Base-by-base conservation (phyloP, 1,140 invertebrate genomes). In the Pristionchus pacificus region DNA sequence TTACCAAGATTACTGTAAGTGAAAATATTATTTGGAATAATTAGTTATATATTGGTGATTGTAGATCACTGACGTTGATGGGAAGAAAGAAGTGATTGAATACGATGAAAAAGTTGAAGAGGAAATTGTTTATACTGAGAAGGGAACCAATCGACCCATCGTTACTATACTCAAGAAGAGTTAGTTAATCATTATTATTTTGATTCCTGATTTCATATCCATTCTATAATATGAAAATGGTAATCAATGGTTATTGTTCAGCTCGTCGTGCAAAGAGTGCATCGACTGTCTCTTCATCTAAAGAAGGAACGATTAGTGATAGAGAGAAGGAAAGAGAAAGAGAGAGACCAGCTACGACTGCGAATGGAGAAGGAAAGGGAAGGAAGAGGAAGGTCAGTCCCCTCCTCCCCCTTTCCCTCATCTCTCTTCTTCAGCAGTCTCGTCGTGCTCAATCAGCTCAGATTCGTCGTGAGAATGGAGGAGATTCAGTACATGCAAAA, bases 121-220 rank as follows among this genome's bases (percentile, higher is more conserved):
- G 27, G 49, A 71, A 25, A 60, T 55, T 14, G 66, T 65, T 19
- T 73, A 57, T 49, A 49, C 65, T 15, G 71, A 73, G 59, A 73
- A 68, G 38, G 71, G 68, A 32, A 64, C 71, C 6, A 60, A 66
- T 13, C 32, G 62, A 61, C 65, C 68, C 1, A 25, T 60, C 25
- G 71, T 73, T 13, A 27, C 57, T 28, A 68, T 58, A 24, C 49
- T 68, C 14, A 68, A 68, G 38, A 49, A 49, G 19, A 49, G 38
- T 49, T 10, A 49, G 38, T n/a, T n/a, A n/a, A n/a, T n/a, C n/a
- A 49, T 6, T 49, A 49, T 6, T 19, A 49, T 19, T 10, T 49
- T 10, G 38, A 49, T 49, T 49, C 6, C 38, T 49, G 38, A 10
- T 10, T 19, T 10, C 19, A 10, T 49, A 19, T 6, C 6, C 38